phyloP scores from a whole-genome alignment of 1,140 invertebrate genomes.

The Lutraria rhynchaena region DNA sequence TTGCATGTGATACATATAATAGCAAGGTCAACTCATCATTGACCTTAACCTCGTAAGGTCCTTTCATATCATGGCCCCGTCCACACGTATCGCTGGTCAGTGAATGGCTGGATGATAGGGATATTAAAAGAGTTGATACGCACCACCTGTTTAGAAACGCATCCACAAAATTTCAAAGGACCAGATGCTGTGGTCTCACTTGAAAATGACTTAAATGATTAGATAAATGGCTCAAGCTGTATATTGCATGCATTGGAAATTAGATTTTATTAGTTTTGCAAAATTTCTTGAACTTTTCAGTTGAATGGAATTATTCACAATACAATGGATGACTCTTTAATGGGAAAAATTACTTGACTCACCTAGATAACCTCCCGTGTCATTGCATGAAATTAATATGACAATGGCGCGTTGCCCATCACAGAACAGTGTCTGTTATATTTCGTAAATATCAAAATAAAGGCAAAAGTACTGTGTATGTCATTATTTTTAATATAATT shows the following conservation, averaged over 20 bases:
- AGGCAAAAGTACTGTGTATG: too few relatives aligned
- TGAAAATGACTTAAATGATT: slow-evolving; percentile 61
- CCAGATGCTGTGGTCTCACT: slow-evolving; percentile 48
- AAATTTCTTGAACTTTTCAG: slow-evolving; percentile 56
- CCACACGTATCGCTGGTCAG: slow-evolving; percentile 51
- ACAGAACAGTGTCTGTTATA: too few relatives aligned
- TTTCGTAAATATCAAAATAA: too few relatives aligned
- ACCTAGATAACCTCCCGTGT: slow-evolving; percentile 37
- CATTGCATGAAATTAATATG: slow-evolving; percentile 35
- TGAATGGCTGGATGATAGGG: slow-evolving; percentile 52
- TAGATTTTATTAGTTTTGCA: slow-evolving; percentile 62
- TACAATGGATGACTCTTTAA: slow-evolving; percentile 31
- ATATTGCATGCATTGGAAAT: slow-evolving; percentile 59
- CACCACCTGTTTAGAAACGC: slow-evolving; percentile 57
- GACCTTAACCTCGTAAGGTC: slow-evolving; percentile 42
- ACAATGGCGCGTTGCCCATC: too few relatives aligned
- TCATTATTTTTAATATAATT: too few relatives aligned
- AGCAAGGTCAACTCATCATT: slow-evolving; percentile 53
- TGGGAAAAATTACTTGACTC: slow-evolving; percentile 17
- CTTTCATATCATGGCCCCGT: slow-evolving; percentile 47
- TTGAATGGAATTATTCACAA: slow-evolving; percentile 13
- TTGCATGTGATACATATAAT: slow-evolving; percentile 61
- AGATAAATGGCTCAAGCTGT: slow-evolving; percentile 56
- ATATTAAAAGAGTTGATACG: slow-evolving; percentile 48
- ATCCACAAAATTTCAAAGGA: slow-evolving; percentile 58